Percentiles rank a stretch among this genome's conserved stretches.
These are phyloP conservation scores for rabbit (Oryctolagus cuniculus) DNA, from an alignment of 2,113 vertebrate genomes.

Conservation along the genomic window DNA sequence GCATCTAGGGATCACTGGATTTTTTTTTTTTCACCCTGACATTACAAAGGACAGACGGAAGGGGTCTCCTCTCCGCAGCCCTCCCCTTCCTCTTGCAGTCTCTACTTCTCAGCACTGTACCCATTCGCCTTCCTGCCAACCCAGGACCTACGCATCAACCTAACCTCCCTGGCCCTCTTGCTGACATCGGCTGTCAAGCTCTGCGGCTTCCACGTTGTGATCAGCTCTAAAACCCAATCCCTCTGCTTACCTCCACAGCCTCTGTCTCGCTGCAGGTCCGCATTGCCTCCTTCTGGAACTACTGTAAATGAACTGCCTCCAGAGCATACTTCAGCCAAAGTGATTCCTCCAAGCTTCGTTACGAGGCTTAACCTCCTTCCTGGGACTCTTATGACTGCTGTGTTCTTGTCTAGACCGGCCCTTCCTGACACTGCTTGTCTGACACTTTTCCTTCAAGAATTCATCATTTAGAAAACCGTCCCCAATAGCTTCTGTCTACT, in stretches of 20 bases:
- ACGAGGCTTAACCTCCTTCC: neutral
- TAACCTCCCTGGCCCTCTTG: neutral
- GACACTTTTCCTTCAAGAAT: constrained; percentile 22
- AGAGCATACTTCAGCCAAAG: neutral
- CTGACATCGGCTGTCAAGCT: neutral
- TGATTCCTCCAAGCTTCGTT: neutral
- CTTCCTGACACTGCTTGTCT: neutral
- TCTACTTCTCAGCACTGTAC: neutral
- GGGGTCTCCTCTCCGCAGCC: neutral
- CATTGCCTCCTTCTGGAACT: neutral
- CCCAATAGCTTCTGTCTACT: neutral
- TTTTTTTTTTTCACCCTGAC: neutral
- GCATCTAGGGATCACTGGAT: neutral
- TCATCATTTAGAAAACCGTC: constrained; percentile 25
- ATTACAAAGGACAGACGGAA: neutral
- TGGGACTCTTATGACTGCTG: neutral
- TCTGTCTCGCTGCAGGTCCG: neutral
- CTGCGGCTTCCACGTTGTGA: neutral
- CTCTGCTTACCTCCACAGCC: neutral
- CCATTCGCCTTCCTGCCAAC: neutral
- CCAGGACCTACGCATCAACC: neutral
- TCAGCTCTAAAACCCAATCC: neutral
- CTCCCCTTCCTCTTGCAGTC: neutral
- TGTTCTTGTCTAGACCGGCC: neutral
- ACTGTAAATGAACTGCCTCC: neutral